Evolutionary conservation across 2,888 invertebrate genomes (phyloP), one percentile per base, ranked within the genome.

Genomic region (Junonia oenone): DNA sequence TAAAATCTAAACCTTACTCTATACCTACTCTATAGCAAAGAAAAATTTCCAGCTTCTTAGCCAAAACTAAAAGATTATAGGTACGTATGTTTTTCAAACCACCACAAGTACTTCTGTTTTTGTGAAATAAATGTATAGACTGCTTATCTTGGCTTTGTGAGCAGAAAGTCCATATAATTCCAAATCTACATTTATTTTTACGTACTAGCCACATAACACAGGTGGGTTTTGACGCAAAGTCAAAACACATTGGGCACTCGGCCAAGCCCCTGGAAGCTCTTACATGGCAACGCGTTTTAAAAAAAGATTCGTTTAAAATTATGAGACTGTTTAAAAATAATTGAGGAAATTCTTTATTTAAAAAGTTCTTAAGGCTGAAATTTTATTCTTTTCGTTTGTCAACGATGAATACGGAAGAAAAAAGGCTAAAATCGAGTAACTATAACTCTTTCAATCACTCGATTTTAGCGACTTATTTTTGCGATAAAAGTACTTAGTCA

Each of bases 221-320:
- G 53, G 50, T 47, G 50, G 52, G 46, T 56, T n/a, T n/a, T 61
- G 62, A 63, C 62, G 62, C 55, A 55, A 50, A 38, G 33, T 50
- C 52, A 29, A 55, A 48, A 55, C 45, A 37, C 17, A 29, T 50
- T 40, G 58, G 62, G 61, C 58, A 55, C 13, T 8, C 2, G 9
- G 58, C 62, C 62, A 62, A 62, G 56, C 58, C 61, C 46, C 56
- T 31, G 45, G 52, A 46, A 53, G 33, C 45, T 56, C 56, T 37
- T 56, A 59, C 56, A 59, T 50, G 56, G 59, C 45, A 56, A 52
- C 40, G 52, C 52, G 37, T 56, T 55, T 37, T 22, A 15, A 22
- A 19, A 31, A 29, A 29, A 15, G 14, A 14, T 29, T 48, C 6
- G 13, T 13, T 19, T 27, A 22, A 45, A 45, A 31, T 37, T 13